Conservation (phyloP, 2,113 vertebrate species). For the Oreocharis arfaki region DNA sequence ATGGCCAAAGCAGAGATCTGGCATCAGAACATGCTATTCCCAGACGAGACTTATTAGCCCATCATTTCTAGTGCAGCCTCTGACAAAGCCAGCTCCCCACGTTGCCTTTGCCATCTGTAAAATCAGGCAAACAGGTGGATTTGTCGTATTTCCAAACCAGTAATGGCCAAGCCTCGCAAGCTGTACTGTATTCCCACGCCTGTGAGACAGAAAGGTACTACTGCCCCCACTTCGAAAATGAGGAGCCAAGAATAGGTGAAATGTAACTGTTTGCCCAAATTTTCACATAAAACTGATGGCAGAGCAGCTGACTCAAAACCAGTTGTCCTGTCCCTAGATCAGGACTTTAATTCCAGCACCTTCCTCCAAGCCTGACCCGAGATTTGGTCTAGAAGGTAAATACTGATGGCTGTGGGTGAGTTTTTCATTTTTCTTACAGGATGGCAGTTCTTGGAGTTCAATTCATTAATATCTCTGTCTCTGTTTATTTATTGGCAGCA, state of each 20-base stretch:
- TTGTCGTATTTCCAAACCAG: background rate
- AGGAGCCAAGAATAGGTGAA: background rate
- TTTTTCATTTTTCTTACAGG: background rate
- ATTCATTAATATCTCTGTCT: background rate
- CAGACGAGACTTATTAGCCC: background rate
- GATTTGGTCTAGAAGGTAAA: background rate
- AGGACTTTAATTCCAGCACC: background rate
- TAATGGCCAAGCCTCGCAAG: background rate
- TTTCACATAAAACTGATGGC: background rate
- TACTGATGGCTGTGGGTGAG: background rate
- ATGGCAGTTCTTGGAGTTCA: background rate
- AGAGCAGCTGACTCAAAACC: background rate
- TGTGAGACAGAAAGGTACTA: background rate
- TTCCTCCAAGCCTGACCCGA: background rate
- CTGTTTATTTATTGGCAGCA: background rate
- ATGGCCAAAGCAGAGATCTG: background rate
- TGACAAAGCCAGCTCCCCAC: background rate
- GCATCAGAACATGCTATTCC: background rate
- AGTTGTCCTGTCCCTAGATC: background rate
- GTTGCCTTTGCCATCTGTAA: background rate
- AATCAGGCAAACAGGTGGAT: background rate
- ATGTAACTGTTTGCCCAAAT: background rate
- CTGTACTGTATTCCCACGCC: background rate
- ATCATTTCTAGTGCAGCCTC: background rate
- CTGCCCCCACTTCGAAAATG: fast-evolving